phyloP scores from a whole-genome alignment of 2,888 invertebrate genomes.

The Meiosimyza platycephala region DNA sequence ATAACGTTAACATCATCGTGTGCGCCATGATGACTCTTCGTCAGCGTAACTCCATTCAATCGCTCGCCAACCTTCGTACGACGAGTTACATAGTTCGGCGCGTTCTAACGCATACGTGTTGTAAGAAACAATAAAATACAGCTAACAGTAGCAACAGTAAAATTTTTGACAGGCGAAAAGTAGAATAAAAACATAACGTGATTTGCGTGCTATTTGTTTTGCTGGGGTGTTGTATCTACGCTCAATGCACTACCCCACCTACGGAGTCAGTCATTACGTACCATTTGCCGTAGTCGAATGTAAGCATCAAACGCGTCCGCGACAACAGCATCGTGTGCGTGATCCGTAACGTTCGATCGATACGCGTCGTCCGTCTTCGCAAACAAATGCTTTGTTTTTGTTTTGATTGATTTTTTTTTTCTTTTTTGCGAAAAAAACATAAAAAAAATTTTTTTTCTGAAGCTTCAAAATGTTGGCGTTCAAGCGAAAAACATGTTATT shows the following conservation, averaged over 20 bases:
- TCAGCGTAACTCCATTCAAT: constrained; percentile 50
- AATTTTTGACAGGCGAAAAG: background rate
- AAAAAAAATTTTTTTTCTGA: no score
- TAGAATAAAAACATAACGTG: no score
- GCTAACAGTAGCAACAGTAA: background rate
- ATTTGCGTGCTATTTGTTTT: no score
- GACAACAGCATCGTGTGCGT: background rate
- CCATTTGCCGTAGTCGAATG: constrained; percentile 17
- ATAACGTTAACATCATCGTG: background rate
- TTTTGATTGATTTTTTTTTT: background rate
- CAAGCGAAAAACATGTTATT: no score
- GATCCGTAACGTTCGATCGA: background rate
- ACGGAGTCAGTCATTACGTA: constrained; percentile 27
- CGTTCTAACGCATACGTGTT: constrained; percentile 21
- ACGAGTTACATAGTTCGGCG: constrained; percentile 51
- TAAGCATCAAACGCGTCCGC: background rate
- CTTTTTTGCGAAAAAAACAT: background rate
- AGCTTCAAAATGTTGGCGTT: no score
- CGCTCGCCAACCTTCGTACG: constrained; percentile 59
- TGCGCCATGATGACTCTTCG: constrained; percentile 13
- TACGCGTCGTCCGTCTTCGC: background rate
- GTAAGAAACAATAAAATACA: background rate
- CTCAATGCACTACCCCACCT: constrained; percentile 1
- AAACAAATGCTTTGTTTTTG: background rate
- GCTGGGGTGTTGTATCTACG: no score